Percentiles rank a stretch among this genome's conserved stretches.
phyloP scores from a whole-genome alignment of 2,888 invertebrate species.

The Lithophane ornitopus region DNA sequence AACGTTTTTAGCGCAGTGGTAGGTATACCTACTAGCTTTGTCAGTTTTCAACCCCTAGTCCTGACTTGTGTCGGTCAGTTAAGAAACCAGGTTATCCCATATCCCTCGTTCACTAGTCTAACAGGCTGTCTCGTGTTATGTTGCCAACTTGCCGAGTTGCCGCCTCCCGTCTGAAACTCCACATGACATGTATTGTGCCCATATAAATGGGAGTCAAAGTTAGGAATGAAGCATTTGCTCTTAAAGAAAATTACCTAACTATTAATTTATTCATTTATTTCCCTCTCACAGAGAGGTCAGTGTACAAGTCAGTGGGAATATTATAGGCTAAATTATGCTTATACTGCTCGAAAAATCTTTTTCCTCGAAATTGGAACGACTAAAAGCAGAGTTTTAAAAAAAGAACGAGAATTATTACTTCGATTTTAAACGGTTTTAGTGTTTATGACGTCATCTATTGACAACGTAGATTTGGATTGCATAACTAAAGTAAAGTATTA shows the following conservation, averaged over 20 bases:
- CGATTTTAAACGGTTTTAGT: not conserved
- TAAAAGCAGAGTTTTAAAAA: not conserved
- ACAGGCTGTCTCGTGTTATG: conserved; percentile 11
- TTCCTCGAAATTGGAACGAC: not conserved
- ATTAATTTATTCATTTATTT: not conserved
- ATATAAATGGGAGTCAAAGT: conserved; percentile 21
- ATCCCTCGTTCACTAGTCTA: conserved; percentile 7
- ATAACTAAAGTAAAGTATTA: not conserved
- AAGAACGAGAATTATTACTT: not conserved
- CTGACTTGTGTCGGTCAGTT: not conserved
- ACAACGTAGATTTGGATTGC: not conserved
- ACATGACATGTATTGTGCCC: conserved; percentile 31
- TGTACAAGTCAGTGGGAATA: not conserved
- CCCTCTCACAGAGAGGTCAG: not conserved
- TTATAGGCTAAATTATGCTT: not conserved
- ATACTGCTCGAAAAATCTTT: not conserved
- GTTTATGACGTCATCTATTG: not conserved
- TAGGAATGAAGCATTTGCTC: not conserved
- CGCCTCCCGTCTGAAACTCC: conserved; percentile 21
- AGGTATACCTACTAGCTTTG: not conserved
- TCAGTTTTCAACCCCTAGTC: not conserved
- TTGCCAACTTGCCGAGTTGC: conserved; percentile 21
- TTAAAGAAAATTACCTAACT: not conserved
- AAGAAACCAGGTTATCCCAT: conserved; percentile 33
- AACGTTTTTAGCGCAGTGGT: not conserved